Evolutionary conservation across 1,140 invertebrate genomes (phyloP).

Genomic region (Drosophila guanche): DNA sequence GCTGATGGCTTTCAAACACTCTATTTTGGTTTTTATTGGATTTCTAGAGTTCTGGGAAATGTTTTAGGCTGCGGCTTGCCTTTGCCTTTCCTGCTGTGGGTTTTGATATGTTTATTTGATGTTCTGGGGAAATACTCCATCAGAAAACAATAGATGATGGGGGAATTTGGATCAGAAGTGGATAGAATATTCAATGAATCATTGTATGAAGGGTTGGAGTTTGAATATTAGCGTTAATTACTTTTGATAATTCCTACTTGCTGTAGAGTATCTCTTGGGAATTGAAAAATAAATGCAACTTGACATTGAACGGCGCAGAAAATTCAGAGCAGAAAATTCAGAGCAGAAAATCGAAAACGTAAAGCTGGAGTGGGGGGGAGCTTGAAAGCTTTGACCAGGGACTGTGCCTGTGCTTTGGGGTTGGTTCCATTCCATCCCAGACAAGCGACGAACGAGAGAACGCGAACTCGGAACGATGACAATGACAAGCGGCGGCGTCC

Average conservation of each 20-base stretch:
- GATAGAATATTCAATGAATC: no score
- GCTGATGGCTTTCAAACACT: conserved; percentile 19
- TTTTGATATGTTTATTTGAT: no score
- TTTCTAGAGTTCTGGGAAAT: conserved; percentile 16
- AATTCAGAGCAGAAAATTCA: conserved; percentile 5
- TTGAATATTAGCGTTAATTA: no score
- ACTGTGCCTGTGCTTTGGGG: conserved; percentile 1
- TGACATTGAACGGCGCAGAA: neutral
- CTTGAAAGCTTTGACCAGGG: neutral
- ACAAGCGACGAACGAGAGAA: conserved; percentile 11
- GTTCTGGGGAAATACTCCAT: no score
- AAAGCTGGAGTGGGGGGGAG: no score
- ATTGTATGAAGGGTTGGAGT: no score
- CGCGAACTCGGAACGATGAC: conserved; percentile 42
- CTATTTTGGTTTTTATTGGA: neutral
- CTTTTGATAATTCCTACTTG: no score
- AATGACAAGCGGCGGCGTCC: conserved; percentile 77
- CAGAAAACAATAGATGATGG: no score
- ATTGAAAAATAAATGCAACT: no score
- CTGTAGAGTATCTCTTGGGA: no score
- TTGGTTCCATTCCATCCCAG: conserved; percentile 7
- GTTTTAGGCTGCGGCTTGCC: neutral
- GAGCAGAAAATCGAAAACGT: conserved; percentile 3
- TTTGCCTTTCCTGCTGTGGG: no score
- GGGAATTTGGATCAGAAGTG: no score